A percentile compares a stretch with the other conserved stretches of the same genome.
phyloP scores from a whole-genome alignment of 2,888 invertebrate genomes.

The Dione juno region DNA sequence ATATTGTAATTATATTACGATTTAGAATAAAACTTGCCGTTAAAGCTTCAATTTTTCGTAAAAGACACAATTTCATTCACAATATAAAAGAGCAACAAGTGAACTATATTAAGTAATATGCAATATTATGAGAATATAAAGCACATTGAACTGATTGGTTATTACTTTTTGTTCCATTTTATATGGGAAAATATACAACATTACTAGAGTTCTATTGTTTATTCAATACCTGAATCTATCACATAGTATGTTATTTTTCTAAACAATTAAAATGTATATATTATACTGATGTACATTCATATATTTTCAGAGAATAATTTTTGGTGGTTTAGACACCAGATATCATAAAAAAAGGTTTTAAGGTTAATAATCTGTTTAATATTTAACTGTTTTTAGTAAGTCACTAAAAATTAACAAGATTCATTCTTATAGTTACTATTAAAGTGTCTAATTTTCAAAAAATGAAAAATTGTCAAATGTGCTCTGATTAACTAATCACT shows the following conservation, averaged over 20 bases:
- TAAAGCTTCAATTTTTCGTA: no score
- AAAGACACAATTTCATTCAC: no score
- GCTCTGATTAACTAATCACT: no score
- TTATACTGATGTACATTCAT: no score
- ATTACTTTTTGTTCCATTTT: conserved; percentile 10
- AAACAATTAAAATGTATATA: not conserved
- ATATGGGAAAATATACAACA: conserved; percentile 28
- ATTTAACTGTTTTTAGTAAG: no score
- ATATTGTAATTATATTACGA: no score
- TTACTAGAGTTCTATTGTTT: conserved; percentile 23
- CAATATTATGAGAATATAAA: conserved; percentile 18
- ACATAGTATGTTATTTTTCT: not conserved
- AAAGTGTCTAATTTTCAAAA: not conserved
- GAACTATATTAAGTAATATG: conserved; percentile 7
- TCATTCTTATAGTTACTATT: no score
- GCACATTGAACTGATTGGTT: conserved; percentile 17
- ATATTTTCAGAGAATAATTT: not conserved
- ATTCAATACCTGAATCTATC: conserved; percentile 8
- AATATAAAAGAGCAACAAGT: not conserved
- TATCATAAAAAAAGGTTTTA: no score
- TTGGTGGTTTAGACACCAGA: no score
- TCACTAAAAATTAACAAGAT: no score
- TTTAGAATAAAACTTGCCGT: no score
- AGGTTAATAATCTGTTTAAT: no score
- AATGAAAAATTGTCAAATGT: not conserved